Conservation (phyloP, 2,797 vertebrate genomes). For the Gymnothorax javanicus region DNA sequence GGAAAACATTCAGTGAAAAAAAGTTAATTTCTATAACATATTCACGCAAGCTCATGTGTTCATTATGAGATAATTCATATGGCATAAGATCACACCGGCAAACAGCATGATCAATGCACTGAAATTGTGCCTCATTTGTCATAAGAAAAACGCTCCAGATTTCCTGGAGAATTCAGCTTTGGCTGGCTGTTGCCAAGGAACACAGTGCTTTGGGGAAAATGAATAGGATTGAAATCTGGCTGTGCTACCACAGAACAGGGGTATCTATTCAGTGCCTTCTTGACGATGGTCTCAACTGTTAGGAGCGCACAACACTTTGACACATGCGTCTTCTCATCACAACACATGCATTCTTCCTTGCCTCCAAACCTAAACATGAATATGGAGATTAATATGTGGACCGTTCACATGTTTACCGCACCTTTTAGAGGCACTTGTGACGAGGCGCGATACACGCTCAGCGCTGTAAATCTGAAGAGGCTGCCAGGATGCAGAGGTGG, state of each 20-base stretch:
- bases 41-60: background rate
- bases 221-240: background rate
- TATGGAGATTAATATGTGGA: background rate
- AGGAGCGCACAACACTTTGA: background rate
- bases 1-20: background rate
- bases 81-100: background rate
- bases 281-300: background rate
- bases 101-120: background rate
- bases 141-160: background rate
- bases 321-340: background rate
- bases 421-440: background rate
- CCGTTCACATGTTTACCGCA: background rate
- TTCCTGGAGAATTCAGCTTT: background rate
- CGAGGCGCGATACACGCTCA: background rate
- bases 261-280: too few species aligned
- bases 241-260: background rate
- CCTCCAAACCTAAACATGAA: background rate
- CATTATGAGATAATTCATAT: background rate
- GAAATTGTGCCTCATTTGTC: background rate
- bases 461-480: background rate
- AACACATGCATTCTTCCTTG: background rate
- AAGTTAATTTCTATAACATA: background rate
- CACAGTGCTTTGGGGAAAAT: background rate
- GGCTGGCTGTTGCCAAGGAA: too few species aligned
- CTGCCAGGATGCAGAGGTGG: background rate